Percentiles rank a stretch among this genome's conserved stretches.
Evolutionary conservation across 2,113 vertebrate species (phyloP).

Genomic region (Marmota monax): DNA sequence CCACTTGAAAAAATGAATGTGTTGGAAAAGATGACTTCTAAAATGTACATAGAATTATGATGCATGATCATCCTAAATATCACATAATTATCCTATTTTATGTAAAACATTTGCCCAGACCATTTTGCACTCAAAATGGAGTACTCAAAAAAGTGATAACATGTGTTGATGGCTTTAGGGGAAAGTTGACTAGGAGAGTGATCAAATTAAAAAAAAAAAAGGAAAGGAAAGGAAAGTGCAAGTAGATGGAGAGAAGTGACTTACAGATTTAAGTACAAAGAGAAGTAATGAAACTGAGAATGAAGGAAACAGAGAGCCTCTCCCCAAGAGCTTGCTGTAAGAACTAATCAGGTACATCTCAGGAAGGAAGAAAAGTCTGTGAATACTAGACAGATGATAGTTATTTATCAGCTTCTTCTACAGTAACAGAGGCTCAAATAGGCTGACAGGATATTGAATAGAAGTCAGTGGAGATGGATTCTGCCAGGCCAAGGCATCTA

Average conservation of each 20-base stretch:
- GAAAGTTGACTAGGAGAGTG: not conserved
- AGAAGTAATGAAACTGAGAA: slow-evolving; percentile 3
- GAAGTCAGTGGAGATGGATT: slow-evolving; percentile 55
- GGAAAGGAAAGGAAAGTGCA: not conserved
- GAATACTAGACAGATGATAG: slow-evolving; percentile 5
- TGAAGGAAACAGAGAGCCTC: not conserved
- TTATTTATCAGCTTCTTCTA: slow-evolving; percentile 20
- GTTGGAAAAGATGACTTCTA: slow-evolving; percentile 1
- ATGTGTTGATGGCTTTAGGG: not conserved
- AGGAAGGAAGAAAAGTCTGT: not conserved
- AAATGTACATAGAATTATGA: not conserved
- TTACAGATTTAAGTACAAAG: not conserved
- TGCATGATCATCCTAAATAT: not conserved
- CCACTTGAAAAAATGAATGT: slow-evolving; percentile 37
- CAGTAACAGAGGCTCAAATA: not conserved
- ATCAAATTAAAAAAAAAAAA: not conserved
- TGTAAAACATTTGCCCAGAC: slow-evolving; percentile 5
- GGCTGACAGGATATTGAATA: slow-evolving; percentile 26
- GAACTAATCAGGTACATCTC: not conserved
- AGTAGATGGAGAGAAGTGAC: not conserved
- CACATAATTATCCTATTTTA: not conserved
- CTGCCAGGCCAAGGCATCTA: not conserved
- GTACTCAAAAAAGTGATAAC: not conserved
- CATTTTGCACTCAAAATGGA: not conserved
- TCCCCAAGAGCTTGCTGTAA: not conserved